Evolutionary conservation across 2,888 invertebrate genomes (phyloP).

Genomic region (Drosophila paramelanica): DNA sequence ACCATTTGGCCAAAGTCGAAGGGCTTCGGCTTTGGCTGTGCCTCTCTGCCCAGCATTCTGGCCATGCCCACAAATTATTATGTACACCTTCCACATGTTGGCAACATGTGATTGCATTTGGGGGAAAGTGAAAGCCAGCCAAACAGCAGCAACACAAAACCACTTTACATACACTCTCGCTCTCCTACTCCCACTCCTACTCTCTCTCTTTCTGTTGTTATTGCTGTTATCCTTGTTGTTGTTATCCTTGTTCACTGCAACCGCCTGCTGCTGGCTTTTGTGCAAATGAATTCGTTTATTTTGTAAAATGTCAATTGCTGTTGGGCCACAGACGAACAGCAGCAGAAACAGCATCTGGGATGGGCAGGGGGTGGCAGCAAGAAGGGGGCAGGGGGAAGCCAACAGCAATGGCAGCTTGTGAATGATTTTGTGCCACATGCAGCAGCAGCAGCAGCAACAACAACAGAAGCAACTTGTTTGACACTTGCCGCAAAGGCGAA

Average conservation of each 20-base stretch:
- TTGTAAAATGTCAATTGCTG: constrained; percentile 80
- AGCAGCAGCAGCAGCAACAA: constrained; percentile 17
- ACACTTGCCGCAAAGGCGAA: constrained; percentile 61
- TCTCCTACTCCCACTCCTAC: not conserved
- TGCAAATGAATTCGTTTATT: constrained; percentile 81
- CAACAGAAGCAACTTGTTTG: constrained; percentile 52
- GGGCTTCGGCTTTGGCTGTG: not conserved
- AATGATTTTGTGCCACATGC: constrained; percentile 60
- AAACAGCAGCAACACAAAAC: constrained; percentile 34
- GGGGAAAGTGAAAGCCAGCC: constrained; percentile 69
- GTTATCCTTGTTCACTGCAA: constrained; percentile 16
- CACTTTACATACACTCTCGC: constrained; percentile 46
- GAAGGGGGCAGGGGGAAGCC: not conserved
- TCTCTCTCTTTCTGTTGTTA: constrained; percentile 5
- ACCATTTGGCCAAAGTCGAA: constrained; percentile 51
- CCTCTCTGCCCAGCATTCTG: constrained; percentile 3
- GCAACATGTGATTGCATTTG: constrained; percentile 78
- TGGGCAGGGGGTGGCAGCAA: constrained; percentile 1
- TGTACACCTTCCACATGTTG: constrained; percentile 81
- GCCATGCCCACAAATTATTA: constrained; percentile 63
- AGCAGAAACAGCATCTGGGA: constrained; percentile 8
- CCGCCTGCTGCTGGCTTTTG: constrained; percentile 60
- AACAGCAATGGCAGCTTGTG: constrained; percentile 22
- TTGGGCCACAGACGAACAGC: constrained; percentile 42
- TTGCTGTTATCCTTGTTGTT: constrained; percentile 30